Percentiles rank a stretch among this genome's conserved stretches.
phyloP scores from a whole-genome alignment of 2,888 invertebrate genomes.

The Cetonia aurata region DNA sequence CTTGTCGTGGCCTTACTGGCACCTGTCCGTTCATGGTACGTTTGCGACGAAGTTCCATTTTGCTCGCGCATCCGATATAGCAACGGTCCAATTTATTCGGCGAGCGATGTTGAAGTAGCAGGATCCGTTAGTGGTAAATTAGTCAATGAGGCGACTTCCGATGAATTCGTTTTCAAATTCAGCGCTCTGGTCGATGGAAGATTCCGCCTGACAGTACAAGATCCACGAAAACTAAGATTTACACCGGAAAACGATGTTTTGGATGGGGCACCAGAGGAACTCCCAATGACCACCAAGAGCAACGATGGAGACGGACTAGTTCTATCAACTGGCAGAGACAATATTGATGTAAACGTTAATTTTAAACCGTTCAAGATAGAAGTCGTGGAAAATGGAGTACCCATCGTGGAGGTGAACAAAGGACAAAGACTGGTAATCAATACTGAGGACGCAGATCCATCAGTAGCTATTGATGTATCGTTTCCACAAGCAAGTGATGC shows the following conservation, averaged over 20 bases:
- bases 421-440: constrained; percentile 45
- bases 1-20: neutral
- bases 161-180: constrained; percentile 10
- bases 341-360: constrained; percentile 10
- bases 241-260: constrained; percentile 25
- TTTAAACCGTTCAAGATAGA: constrained; percentile 14
- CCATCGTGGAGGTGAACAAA: constrained; percentile 38
- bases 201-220: constrained; percentile 32
- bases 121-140: constrained; percentile 4
- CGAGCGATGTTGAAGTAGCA: neutral
- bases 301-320: neutral
- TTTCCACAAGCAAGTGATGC: constrained; percentile 90
- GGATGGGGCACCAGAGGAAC: constrained; percentile 22
- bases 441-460: constrained; percentile 77
- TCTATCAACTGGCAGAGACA: constrained; percentile 3
- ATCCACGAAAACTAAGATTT: constrained; percentile 25
- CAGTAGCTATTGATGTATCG: constrained; percentile 89
- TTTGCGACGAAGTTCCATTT: constrained; percentile 27
- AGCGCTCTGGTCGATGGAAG: constrained; percentile 13
- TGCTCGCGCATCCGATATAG: constrained; percentile 26
- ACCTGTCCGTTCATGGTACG: constrained; percentile 14
- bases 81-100: neutral
- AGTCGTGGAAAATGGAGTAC: constrained; percentile 4
- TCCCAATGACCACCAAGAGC: neutral
- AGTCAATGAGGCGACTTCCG: constrained; percentile 2